These are phyloP conservation scores for Argopecten irradians DNA, from an alignment of 1,140 invertebrate species.

Conservation along the genomic window DNA sequence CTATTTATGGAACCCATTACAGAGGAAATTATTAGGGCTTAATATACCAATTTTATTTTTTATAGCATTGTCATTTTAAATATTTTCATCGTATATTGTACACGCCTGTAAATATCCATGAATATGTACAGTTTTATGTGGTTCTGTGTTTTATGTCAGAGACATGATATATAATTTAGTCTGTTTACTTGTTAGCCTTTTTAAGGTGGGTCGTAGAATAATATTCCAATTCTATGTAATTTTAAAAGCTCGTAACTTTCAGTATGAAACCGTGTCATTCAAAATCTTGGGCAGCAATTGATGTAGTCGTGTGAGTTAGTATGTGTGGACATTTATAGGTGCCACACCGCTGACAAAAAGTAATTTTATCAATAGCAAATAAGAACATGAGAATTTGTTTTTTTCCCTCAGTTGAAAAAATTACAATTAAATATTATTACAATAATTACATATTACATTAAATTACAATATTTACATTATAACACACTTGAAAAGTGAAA, in stretches of 20 bases:
- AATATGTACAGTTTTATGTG: not conserved
- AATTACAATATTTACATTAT: too few relatives aligned
- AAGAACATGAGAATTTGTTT: too few relatives aligned
- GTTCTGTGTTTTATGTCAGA: not conserved
- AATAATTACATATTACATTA: too few relatives aligned
- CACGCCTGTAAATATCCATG: not conserved
- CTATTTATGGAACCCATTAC: not conserved
- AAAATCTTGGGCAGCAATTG: not conserved
- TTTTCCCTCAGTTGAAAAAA: too few relatives aligned
- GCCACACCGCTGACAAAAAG: too few relatives aligned
- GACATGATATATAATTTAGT: not conserved
- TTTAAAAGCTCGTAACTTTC: not conserved
- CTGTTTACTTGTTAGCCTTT: not conserved
- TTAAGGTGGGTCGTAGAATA: slow-evolving; percentile 8
- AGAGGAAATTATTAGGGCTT: not conserved
- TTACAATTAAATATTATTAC: too few relatives aligned
- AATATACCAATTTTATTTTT: not conserved
- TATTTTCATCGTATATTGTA: not conserved
- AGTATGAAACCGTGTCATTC: not conserved
- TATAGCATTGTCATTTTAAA: not conserved
- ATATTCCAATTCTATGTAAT: not conserved
- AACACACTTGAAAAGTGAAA: too few relatives aligned
- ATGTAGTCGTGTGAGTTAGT: not conserved
- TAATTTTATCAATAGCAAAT: too few relatives aligned
- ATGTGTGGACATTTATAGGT: not conserved